Evolutionary conservation across 2,888 invertebrate species (phyloP), one percentile per base, ranked within the genome.

Genomic region (Belgica antarctica): DNA sequence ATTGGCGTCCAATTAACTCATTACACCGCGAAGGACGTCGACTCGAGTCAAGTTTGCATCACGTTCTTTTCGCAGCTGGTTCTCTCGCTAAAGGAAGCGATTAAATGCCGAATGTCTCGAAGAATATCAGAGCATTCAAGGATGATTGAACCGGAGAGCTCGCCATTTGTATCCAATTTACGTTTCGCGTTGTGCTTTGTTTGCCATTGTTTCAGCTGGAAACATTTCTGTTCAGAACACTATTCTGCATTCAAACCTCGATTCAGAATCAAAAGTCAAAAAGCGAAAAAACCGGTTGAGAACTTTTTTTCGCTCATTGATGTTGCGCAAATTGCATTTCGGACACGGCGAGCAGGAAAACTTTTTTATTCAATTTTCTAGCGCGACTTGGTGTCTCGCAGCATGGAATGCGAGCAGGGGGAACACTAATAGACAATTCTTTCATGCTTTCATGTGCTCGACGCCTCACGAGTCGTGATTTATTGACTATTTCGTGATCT

Each of bases 161-260:
- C 5, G 41, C 7, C 10, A 41, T 41, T 41, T 41, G 31, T 41
- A 41, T 41, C 41, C 41, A n/a, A 41, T 41, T 41, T 41, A n/a
- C 7, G 41, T 12, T n/a, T 41, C 41, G 41, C 41, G 22, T 22
- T 52, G n/a, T n/a, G n/a, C n/a, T n/a, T n/a, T n/a, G 31, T 31
- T 7, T 41, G 41, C 41, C 8, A 52, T 52, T 52, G 52, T 52
- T 52, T 52, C 52, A 41, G 15, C 41, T 41, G 41, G 17, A 22
- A 52, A 52, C 22, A 22, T 52, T 52, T 52, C n/a, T 17, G 5
- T 52, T 52, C 4, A 17, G 22, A 52, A 15, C 3, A 22, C n/a
- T n/a, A n/a, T 22, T 52, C 22, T 52, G 52, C 52, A 52, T 52
- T 31, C 12, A 31, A 31, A 31, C 34, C 12, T 8, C 12, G 34